phyloP scores from a whole-genome alignment of 1,140 invertebrate genomes.

The Pogonus chalceus region DNA sequence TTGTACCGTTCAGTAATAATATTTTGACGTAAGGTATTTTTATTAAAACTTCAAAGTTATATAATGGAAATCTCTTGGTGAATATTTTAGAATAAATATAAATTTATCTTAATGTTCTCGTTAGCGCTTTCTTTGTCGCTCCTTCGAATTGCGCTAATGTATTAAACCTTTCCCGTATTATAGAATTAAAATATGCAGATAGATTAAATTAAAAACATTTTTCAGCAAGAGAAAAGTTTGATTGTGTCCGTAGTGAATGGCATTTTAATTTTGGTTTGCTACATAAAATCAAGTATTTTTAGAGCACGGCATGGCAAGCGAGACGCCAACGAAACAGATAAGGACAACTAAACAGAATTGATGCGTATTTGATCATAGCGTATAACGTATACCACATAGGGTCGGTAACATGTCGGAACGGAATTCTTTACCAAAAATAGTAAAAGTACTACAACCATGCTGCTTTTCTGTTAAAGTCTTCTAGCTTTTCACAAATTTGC shows the following conservation, averaged over 20 bases:
- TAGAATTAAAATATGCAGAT: constrained; percentile 3
- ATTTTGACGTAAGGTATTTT: no score
- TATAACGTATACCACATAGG: neutral
- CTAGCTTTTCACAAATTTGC: neutral
- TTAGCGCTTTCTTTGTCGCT: no score
- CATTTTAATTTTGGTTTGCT: constrained; percentile 3
- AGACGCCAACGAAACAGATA: neutral
- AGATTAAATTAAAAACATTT: constrained; percentile 7
- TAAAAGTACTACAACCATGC: no score
- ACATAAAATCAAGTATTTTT: constrained; percentile 2
- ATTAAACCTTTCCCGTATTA: neutral
- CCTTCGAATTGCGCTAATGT: no score
- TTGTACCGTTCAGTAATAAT: no score
- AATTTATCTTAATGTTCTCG: no score
- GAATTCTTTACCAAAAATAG: no score
- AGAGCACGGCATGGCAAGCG: neutral
- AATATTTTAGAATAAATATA: no score
- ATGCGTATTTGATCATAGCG: neutral
- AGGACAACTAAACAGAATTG: neutral
- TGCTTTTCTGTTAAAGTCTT: no score
- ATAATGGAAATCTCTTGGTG: no score
- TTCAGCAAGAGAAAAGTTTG: constrained; percentile 5
- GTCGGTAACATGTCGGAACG: neutral
- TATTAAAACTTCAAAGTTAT: no score
- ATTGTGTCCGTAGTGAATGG: neutral